phyloP scores from a whole-genome alignment of 2,797 vertebrate species.

The Anguilla megastoma region DNA sequence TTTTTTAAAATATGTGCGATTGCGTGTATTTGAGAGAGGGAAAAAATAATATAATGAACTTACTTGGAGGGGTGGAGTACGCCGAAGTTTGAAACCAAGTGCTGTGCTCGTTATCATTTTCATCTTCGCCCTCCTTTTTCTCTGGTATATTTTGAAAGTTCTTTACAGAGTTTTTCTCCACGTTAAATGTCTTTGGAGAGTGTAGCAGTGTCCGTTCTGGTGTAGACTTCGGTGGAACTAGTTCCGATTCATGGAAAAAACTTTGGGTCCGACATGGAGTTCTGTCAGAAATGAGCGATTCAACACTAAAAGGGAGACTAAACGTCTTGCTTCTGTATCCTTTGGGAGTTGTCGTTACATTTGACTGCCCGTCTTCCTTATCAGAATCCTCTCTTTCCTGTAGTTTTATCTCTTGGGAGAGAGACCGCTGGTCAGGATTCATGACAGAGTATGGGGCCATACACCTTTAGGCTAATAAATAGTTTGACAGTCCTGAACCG shows the following conservation, averaged over 20 bases:
- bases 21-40: not conserved
- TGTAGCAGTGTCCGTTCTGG: slow-evolving; percentile 56
- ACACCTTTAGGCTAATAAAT: slow-evolving; percentile 54
- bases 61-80: slow-evolving; percentile 73
- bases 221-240: slow-evolving; percentile 45
- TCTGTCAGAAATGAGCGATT: slow-evolving; percentile 77
- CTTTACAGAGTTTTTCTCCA: slow-evolving; percentile 50
- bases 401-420: slow-evolving; percentile 59
- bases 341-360: slow-evolving; percentile 61
- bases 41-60: slow-evolving; percentile 56
- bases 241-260: slow-evolving; percentile 47
- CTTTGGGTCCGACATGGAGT: slow-evolving; percentile 56
- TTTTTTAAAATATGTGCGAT: not conserved
- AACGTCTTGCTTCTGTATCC: slow-evolving; percentile 65
- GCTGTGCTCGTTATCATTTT: slow-evolving; percentile 61
- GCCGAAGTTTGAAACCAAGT: slow-evolving; percentile 66
- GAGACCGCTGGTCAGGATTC: slow-evolving; percentile 76
- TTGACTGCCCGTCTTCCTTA: slow-evolving; percentile 54
- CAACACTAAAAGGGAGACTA: slow-evolving; percentile 80
- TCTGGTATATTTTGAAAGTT: slow-evolving; percentile 51
- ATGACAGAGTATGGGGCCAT: slow-evolving; percentile 80
- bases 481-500: slow-evolving; percentile 46
- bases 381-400: slow-evolving; percentile 55
- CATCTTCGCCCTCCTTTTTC: slow-evolving; percentile 64
- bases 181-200: slow-evolving; percentile 60